phyloP scores from a whole-genome alignment of 2,113 vertebrate species.

The Clarias macrocephalus region DNA sequence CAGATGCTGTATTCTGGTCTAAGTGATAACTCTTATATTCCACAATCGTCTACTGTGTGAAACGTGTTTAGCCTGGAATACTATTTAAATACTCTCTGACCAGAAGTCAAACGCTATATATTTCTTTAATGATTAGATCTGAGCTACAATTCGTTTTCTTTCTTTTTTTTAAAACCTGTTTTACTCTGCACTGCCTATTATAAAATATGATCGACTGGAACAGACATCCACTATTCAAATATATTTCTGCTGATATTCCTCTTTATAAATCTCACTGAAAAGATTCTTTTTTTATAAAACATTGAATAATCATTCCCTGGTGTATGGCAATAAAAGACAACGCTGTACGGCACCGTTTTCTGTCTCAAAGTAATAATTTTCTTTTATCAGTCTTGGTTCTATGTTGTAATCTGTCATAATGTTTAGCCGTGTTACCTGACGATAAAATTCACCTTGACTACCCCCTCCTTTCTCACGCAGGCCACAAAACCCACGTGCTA shows the following conservation, averaged over 20 bases:
- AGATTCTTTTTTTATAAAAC: neutral
- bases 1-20: too few relatives aligned
- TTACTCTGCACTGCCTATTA: neutral
- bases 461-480: neutral
- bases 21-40: neutral
- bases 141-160: neutral
- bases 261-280: neutral
- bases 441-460: slow-evolving; percentile 40
- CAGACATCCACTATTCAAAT: neutral
- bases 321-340: neutral
- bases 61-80: neutral
- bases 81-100: neutral
- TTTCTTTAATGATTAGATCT: neutral
- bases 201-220: neutral
- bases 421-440: neutral
- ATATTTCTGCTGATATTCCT: neutral
- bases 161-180: neutral
- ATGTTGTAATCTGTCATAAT: neutral
- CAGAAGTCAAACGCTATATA: neutral
- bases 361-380: neutral
- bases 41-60: neutral
- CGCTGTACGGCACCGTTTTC: too few relatives aligned
- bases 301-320: neutral
- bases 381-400: neutral
- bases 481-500: slow-evolving; percentile 5